Conservation (phyloP, 2,888 invertebrate genomes). For the Eupithecia insigniata region DNA sequence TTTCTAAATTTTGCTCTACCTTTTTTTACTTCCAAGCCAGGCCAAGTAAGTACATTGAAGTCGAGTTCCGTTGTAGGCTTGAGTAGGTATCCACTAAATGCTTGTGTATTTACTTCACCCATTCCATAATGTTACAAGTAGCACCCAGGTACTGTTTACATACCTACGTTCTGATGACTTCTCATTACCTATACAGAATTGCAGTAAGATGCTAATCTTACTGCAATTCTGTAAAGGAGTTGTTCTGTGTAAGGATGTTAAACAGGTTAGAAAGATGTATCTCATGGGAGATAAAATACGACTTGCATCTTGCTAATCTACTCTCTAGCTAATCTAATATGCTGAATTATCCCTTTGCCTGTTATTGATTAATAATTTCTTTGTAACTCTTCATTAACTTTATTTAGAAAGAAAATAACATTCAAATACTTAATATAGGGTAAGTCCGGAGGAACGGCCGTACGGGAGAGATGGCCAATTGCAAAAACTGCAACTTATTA, state of each 20-base stretch:
- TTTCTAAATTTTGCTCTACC: neutral
- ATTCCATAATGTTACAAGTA: neutral
- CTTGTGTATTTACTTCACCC: neutral
- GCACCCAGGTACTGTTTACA: neutral
- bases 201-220: constrained; percentile 8
- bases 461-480: no score
- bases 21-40: neutral
- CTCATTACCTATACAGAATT: constrained; percentile 18
- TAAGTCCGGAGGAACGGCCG: no score
- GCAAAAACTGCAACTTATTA: no score
- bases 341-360: no score
- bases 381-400: no score
- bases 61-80: neutral
- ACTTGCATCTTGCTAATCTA: constrained; percentile 9
- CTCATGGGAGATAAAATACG: constrained; percentile 29
- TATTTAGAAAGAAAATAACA: no score
- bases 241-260: constrained; percentile 23
- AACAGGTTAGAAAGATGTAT: constrained; percentile 40
- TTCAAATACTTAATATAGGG: no score
- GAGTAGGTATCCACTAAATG: neutral
- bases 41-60: neutral
- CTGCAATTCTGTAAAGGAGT: no score
- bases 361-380: no score
- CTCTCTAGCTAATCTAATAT: no score
- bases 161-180: constrained; percentile 19